A percentile compares a stretch with the other conserved stretches of the same genome.
These are phyloP conservation scores for Rhodeus uyekii DNA, from an alignment of 2,797 vertebrate genomes.

Conservation along the genomic window DNA sequence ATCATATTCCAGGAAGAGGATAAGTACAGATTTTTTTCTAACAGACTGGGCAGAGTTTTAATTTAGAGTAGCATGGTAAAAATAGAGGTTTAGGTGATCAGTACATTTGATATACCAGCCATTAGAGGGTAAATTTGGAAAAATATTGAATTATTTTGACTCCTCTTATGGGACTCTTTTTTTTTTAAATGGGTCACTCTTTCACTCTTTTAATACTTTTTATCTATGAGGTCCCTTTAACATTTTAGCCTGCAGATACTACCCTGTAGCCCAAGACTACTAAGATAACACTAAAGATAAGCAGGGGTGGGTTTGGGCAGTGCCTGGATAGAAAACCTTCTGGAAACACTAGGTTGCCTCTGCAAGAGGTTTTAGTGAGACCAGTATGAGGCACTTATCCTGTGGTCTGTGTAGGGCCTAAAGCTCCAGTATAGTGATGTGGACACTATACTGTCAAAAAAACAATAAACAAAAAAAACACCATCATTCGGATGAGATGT, in stretches of 20 bases:
- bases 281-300: no score
- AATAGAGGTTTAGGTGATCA: background rate
- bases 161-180: background rate
- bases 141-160: background rate
- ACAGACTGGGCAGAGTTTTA: background rate
- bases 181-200: background rate
- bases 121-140: background rate
- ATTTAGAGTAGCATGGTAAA: background rate
- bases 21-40: background rate
- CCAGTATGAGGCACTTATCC: background rate
- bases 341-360: background rate
- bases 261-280: no score
- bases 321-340: background rate
- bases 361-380: background rate
- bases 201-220: background rate
- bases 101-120: background rate
- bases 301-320: no score
- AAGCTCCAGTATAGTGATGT: background rate
- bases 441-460: background rate
- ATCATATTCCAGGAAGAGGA: constrained; percentile 2
- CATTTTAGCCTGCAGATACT: no score
- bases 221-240: constrained; percentile 2
- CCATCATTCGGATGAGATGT: background rate
- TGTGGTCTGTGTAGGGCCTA: background rate
- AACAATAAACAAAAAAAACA: no score